Conservation (phyloP, 2,113 vertebrate species). For the Rhinopomastus cyanomelas region DNA sequence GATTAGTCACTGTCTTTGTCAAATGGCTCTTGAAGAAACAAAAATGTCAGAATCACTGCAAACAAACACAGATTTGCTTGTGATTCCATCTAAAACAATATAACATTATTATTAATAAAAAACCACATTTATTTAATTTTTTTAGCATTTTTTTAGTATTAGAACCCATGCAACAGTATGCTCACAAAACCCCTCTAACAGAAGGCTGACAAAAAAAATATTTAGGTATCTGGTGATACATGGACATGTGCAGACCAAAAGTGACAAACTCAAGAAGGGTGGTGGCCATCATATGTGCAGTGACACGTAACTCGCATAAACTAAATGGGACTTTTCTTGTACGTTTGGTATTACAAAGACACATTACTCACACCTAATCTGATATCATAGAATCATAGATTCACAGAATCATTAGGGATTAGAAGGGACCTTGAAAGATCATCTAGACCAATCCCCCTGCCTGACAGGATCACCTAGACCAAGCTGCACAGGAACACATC, state of each 20-base stretch:
- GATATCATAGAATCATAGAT: no score
- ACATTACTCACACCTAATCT: background rate
- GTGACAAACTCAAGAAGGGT: background rate
- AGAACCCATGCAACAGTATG: background rate
- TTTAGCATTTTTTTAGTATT: background rate
- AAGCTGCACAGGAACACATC: no score
- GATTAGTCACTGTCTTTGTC: background rate
- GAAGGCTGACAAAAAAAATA: background rate
- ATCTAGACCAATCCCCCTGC: no score
- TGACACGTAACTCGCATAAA: background rate
- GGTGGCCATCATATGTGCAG: background rate
- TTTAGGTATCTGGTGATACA: background rate
- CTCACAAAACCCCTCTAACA: background rate
- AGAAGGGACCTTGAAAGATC: no score
- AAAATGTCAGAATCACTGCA: background rate
- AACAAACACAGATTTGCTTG: conserved; percentile 4
- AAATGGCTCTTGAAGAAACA: background rate
- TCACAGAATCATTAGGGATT: no score
- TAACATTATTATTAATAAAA: background rate
- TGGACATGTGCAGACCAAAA: background rate
- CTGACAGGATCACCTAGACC: no score
- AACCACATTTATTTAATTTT: background rate
- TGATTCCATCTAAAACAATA: background rate
- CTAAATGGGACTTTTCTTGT: background rate
- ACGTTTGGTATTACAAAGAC: background rate